Percentiles rank a stretch among this genome's conserved stretches.
Conservation (phyloP, 2,888 invertebrate genomes). For the Yponomeuta sedellus region DNA sequence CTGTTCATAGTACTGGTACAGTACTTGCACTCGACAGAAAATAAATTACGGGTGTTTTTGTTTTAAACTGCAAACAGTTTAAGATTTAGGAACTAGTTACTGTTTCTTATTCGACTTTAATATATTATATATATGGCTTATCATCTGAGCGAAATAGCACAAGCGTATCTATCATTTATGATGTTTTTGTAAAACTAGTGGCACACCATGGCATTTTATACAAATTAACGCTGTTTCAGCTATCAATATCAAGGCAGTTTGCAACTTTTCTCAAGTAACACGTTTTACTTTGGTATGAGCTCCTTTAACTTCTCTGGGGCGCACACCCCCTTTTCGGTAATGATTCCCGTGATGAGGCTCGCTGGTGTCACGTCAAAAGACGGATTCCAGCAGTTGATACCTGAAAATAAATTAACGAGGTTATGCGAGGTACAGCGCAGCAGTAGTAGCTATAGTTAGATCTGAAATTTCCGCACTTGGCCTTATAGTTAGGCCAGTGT, state of each 20-base stretch:
- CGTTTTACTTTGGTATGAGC: conserved; percentile 31
- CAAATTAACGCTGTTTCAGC: neutral
- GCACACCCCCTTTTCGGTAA: conserved; percentile 95
- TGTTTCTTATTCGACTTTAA: too few species aligned
- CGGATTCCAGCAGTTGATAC: conserved; percentile 97
- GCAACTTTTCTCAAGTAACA: neutral
- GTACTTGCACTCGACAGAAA: too few species aligned
- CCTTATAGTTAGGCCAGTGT: too few species aligned
- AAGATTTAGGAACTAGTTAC: too few species aligned
- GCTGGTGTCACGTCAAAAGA: conserved; percentile 99
- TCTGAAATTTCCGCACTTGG: too few species aligned
- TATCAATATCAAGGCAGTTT: neutral
- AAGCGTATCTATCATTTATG: neutral
- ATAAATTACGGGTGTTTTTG: too few species aligned
- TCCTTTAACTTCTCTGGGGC: conserved; percentile 71
- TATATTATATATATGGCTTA: neutral
- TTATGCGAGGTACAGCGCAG: too few species aligned
- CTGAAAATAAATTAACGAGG: conserved; percentile 59
- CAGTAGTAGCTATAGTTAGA: too few species aligned
- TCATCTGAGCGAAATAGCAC: neutral
- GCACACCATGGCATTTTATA: conserved; percentile 1
- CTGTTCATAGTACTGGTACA: too few species aligned
- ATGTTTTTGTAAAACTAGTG: neutral
- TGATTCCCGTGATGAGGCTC: conserved; percentile 91
- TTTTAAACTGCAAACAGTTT: too few species aligned